Evolutionary conservation across 2,113 vertebrate genomes (phyloP).

Genomic region (Ariopsis seemanni): DNA sequence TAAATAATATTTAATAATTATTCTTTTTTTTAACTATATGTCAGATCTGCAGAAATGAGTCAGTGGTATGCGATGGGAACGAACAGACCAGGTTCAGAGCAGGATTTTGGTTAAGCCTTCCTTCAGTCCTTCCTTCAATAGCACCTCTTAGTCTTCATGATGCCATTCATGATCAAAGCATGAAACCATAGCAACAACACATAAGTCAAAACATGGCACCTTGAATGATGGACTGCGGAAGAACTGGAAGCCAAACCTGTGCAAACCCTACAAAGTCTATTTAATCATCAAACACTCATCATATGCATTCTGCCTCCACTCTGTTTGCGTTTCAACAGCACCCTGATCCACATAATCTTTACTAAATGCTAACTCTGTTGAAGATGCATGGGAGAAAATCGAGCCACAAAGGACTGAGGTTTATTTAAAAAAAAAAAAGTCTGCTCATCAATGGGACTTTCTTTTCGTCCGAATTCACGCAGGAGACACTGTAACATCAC

Average conservation of each 20-base stretch:
- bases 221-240: conserved; percentile 37
- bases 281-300: conserved; percentile 45
- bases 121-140: conserved; percentile 52
- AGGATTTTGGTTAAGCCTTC: conserved; percentile 51
- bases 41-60: neutral
- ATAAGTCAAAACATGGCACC: conserved; percentile 68
- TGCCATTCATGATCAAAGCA: conserved; percentile 68
- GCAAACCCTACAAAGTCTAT: conserved; percentile 50
- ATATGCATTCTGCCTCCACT: conserved; percentile 35
- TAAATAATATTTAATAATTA: neutral
- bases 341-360: conserved; percentile 34
- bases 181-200: conserved; percentile 75
- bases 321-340: conserved; percentile 10
- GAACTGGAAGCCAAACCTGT: conserved; percentile 31
- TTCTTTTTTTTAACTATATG: neutral
- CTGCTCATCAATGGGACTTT: neutral
- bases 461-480: neutral
- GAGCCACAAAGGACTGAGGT: neutral
- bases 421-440: neutral
- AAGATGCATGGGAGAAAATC: neutral
- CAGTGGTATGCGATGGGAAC: conserved; percentile 5
- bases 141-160: conserved; percentile 55
- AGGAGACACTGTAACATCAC: neutral
- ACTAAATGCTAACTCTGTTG: neutral
- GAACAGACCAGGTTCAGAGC: conserved; percentile 32